A percentile compares a stretch with the other conserved stretches of the same genome.
Evolutionary conservation across 2,797 vertebrate species (phyloP).

Genomic region (Chrosomus eos): DNA sequence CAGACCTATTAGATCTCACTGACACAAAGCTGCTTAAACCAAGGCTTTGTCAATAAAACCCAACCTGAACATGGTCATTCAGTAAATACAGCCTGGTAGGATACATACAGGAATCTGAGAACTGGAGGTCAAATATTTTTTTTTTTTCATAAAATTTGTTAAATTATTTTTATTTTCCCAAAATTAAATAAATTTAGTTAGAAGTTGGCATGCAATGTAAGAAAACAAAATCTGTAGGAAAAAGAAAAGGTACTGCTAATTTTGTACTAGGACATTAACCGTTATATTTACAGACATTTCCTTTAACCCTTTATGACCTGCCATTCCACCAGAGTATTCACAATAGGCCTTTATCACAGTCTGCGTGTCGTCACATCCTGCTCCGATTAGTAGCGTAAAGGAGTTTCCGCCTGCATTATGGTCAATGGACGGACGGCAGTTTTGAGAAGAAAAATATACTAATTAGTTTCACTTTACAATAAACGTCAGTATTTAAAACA

Average conservation of each 20-base stretch:
- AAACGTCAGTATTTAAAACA: no score
- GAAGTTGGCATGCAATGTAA: not conserved
- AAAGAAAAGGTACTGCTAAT: not conserved
- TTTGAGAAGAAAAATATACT: no score
- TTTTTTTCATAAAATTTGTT: not conserved
- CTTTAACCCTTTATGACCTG: no score
- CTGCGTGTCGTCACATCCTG: no score
- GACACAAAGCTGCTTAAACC: constrained; percentile 44
- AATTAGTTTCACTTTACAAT: no score
- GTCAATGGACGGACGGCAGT: no score
- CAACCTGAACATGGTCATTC: constrained; percentile 5
- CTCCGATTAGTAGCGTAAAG: no score
- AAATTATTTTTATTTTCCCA: not conserved
- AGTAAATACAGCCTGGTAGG: not conserved
- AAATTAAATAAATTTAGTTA: not conserved
- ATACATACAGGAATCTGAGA: not conserved
- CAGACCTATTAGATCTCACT: constrained; percentile 48
- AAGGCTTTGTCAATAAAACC: constrained; percentile 36
- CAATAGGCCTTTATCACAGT: no score
- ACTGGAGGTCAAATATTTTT: not conserved
- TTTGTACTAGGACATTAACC: not conserved
- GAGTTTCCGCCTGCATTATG: no score
- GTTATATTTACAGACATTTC: not conserved
- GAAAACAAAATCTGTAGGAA: not conserved
- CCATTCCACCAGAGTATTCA: no score